These are phyloP conservation scores for Drosophila ananassae DNA, from an alignment of 1,140 invertebrate genomes.

Conservation along the genomic window DNA sequence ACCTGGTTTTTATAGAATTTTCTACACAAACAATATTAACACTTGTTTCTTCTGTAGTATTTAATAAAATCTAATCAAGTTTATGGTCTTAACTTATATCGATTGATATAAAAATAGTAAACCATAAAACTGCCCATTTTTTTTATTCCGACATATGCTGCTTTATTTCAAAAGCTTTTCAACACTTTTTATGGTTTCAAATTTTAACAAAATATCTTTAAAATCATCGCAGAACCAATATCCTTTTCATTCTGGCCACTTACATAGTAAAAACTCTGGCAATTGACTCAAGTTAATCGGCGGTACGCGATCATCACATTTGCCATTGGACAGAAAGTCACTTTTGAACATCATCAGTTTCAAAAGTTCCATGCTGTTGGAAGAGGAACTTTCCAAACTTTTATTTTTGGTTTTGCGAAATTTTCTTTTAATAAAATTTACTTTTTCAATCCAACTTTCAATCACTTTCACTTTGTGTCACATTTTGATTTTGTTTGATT, in stretches of 20 bases:
- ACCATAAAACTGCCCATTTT: no score
- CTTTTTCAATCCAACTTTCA: slow-evolving; percentile 7
- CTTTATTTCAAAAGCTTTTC: no score
- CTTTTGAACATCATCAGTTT: slow-evolving; percentile 84
- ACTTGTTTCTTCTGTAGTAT: no score
- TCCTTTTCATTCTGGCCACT: slow-evolving; percentile 51
- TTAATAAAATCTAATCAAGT: no score
- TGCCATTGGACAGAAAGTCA: slow-evolving; percentile 83
- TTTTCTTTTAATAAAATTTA: slow-evolving; percentile 4
- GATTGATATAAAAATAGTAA: no score
- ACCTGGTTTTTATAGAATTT: no score
- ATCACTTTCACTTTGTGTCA: slow-evolving; percentile 47
- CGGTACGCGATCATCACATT: slow-evolving; percentile 86
- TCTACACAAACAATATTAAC: no score
- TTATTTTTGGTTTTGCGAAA: slow-evolving; percentile 6
- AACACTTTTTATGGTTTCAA: no score
- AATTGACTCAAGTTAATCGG: slow-evolving; percentile 89
- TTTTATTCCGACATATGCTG: no score
- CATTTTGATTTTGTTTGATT: slow-evolving; percentile 39
- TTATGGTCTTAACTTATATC: no score
- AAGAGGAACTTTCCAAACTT: not conserved
- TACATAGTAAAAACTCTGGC: slow-evolving; percentile 90
- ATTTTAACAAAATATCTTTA: no score
- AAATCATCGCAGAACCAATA: not conserved
- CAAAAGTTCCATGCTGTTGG: slow-evolving; percentile 80